These are phyloP conservation scores for Verasper variegatus DNA, from an alignment of 2,113 vertebrate species.

Conservation along the genomic window DNA sequence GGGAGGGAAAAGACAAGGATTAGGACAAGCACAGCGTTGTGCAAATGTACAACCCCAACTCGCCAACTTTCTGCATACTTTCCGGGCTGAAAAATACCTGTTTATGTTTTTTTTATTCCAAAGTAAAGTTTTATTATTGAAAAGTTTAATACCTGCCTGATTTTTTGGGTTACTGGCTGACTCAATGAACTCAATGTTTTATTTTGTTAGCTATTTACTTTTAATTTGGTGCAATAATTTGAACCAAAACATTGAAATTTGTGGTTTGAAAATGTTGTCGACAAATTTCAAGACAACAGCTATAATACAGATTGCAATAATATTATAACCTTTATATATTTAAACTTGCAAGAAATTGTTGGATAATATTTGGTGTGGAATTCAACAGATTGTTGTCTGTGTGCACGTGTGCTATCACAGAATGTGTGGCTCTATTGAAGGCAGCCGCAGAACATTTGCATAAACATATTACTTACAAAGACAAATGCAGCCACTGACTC, in stretches of 20 bases:
- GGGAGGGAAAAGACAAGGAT: slow-evolving; percentile 63
- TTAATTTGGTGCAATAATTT: neutral
- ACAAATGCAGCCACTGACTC: slow-evolving; percentile 50
- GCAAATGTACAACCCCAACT: slow-evolving; percentile 41
- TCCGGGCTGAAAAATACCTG: neutral
- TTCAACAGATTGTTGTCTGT: slow-evolving; percentile 25
- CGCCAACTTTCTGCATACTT: slow-evolving; percentile 42
- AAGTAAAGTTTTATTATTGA: neutral
- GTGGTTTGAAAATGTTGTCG: too few relatives aligned
- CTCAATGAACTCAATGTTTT: neutral
- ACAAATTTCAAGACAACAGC: too few relatives aligned
- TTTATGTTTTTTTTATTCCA: neutral
- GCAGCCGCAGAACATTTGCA: slow-evolving; percentile 52
- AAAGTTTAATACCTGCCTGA: too few relatives aligned
- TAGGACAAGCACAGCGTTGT: slow-evolving; percentile 50
- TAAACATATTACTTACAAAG: slow-evolving; percentile 66
- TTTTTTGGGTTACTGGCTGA: neutral
- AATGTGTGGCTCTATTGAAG: slow-evolving; percentile 7
- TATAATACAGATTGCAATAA: neutral
- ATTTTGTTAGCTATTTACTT: too few relatives aligned
- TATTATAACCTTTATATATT: neutral
- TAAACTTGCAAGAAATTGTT: too few relatives aligned
- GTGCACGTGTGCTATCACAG: neutral
- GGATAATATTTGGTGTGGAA: neutral
- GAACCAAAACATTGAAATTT: neutral